Conservation (phyloP, 2,113 vertebrate genomes). For the Lota lota region DNA sequence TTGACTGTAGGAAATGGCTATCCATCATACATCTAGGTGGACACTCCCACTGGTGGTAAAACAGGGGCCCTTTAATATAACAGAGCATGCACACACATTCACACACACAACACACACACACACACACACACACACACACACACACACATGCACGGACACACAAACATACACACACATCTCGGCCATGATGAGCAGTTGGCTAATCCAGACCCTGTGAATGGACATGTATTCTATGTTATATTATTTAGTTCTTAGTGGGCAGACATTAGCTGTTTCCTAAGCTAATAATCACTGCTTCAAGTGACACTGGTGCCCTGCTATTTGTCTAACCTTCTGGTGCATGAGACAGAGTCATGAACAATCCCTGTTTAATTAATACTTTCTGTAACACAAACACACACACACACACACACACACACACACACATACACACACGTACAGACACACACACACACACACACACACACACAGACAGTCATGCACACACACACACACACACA, state of each 20-base stretch:
- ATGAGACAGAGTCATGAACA: slow-evolving; percentile 94
- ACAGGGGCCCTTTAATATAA: too few species aligned
- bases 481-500: slow-evolving; percentile 9
- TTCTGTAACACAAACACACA: slow-evolving; percentile 37
- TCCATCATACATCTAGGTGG: too few species aligned
- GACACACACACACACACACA: background rate
- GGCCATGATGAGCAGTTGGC: too few species aligned
- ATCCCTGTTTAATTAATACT: slow-evolving; percentile 99
- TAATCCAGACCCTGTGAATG: too few species aligned
- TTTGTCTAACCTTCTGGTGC: slow-evolving; percentile 99
- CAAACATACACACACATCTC: slow-evolving; percentile 40
- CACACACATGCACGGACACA: too few species aligned
- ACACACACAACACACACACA: background rate
- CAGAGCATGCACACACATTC: background rate
- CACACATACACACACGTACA: background rate
- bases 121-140: too few species aligned
- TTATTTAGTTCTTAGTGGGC: slow-evolving; percentile 63
- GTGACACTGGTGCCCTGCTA: slow-evolving; percentile 94
- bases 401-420: slow-evolving; percentile 12
- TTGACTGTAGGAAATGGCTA: too few species aligned
- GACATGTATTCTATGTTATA: too few species aligned
- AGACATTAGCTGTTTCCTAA: slow-evolving; percentile 98
- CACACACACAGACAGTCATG: slow-evolving; percentile 1
- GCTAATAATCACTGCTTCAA: slow-evolving; percentile 99
- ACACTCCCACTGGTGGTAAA: too few species aligned